Base-by-base conservation (phyloP, 2,888 invertebrate species). In the Pachycephus smyrnensis region DNA sequence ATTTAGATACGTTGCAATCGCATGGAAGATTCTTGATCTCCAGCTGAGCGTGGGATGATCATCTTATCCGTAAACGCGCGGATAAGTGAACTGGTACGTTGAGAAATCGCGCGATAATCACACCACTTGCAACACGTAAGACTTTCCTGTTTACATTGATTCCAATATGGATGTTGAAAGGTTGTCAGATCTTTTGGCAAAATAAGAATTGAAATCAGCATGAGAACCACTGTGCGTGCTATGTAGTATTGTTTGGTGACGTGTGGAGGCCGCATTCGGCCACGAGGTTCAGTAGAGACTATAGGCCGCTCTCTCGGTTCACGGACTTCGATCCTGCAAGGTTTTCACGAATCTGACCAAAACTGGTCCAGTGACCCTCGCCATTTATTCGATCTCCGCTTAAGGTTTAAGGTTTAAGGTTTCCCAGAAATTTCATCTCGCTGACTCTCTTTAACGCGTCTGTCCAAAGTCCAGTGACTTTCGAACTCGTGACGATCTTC, bases 381-480 rank as follows among this genome's bases (percentile, higher is more conserved):
- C 23, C 23, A 2, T 55, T 55, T 23, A 55, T 55, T 55, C 23
- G 9, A 55, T 55, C 6, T 15, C 9, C 23, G 2, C 15, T 55
- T 3, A 33, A 33, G 33, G 3, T 55, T 55, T 3, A 33, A 33
- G 33, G 3, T 55, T 55, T 55, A 0, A 55, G 55, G 1, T 55
- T 37, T 23, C 23, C 1, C 9, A 0, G 55, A 23, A 23, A 55
- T 55, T 23, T 23, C 55, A 55, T 55, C 55, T 23, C 55, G 15
- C 12, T 6, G 23, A 1, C 55, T 55, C 4, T 15, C 55, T 23
- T 55, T 23, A 23, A 23, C 31, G 4, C 71, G 4, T 68, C 4
- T 32, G 69, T 1, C 69, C 32, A 40, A 69, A 40, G 77, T 75
- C 36, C 77, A 75, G 40, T 77, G 55, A 75, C 75, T 75, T 74